Evolutionary conservation across 2,113 vertebrate genomes (phyloP), one percentile per base, ranked within the genome.

Genomic region (Pyxicephalus adspersus): DNA sequence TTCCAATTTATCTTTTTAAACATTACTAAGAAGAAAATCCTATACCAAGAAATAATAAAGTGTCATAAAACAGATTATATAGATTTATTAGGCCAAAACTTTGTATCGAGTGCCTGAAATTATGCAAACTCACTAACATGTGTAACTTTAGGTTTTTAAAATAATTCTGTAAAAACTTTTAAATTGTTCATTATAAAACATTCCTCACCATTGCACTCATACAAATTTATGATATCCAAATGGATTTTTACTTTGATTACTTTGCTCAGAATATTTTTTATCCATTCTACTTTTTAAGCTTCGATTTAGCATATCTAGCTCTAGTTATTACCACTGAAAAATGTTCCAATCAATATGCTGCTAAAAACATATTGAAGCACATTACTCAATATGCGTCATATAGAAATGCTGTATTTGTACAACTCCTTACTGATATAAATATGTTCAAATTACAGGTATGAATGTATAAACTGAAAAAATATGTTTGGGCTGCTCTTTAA

Each of bases 271-370:
- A n/a, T 34, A 66, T 67, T 66, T 78, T 22, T 78, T 66, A 54
- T 55, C n/a, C 45, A 55, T 66, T 65, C 23, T 7, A 6, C 28
- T 64, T 64, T 76, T 51, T 74, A 22, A 63, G 57, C 31, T 61
- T 20, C 22, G 11, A 38, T 64, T 76, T 64, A 64, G 58, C 58
- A 76, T 51, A 76, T 64, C 34, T 25, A 64, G 51, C 57, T 60
- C 60, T 64, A 38, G 58, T 64, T 64, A 76, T 76, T 76, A 76
- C 60, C 74, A 28, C 51, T 76, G 58, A 76, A 76, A 76, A 76
- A 64, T 76, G 57, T 61, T 61, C 20, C 13, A 75, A 75, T 75
- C 72, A 75, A 75, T 75, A 74, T 29, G 26, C 29, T 55, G 54
- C 71, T 74, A 74, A 74, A 72, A 34, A 34, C 52, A 58, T 28